Base-by-base conservation (phyloP, 1,140 invertebrate species). In the Diabrotica virgifera region DNA sequence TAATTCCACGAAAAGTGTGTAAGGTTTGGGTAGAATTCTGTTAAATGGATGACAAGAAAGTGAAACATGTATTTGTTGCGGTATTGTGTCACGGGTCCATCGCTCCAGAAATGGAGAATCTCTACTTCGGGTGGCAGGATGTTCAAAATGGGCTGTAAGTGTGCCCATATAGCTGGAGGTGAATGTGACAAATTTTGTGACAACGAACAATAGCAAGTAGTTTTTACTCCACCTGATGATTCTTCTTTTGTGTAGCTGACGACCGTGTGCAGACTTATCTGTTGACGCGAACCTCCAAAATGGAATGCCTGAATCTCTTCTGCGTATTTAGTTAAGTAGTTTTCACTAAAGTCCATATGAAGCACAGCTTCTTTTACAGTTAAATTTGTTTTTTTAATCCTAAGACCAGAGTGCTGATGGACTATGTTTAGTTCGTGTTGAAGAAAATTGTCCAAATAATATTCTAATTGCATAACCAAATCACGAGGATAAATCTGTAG, bases 201-300 rank as follows among this genome's bases (percentile, higher is more conserved):
- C 38, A 46, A 7, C 38, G 38, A 46, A 46, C 38, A 46, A 46
- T 46, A 46, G 38, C 38, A 46, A 46, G 38, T 46, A 46, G 38
- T 46, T 46, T 46, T 46, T 10, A 46, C 38, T 46, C 10, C 10
- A 46, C 38, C 38, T 46, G 38, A 46, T 46, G 40, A 6, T 46
- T 46, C 6, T 46, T 53, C 52, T 65, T 64, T 62, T 38, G 62
- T 35, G 55, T 76, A 75, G 14, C 69, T 52, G 8, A 77, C 66
- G 5, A 71, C 73, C 11, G 74, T 76, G 46, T 75, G 73, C 9
- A 78, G n/a, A 50, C 70, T 69, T 5, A 75, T 50, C 64, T 79
- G 75, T 12, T 59, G 36, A 38, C 73, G 52, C 6, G 72, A 74
- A 14, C 72, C 73, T 11, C 73, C 73, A 65, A 78, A 79, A 71